Evolutionary conservation across 1,140 invertebrate genomes (phyloP).

Genomic region (Gonioctena quinquepunctata): DNA sequence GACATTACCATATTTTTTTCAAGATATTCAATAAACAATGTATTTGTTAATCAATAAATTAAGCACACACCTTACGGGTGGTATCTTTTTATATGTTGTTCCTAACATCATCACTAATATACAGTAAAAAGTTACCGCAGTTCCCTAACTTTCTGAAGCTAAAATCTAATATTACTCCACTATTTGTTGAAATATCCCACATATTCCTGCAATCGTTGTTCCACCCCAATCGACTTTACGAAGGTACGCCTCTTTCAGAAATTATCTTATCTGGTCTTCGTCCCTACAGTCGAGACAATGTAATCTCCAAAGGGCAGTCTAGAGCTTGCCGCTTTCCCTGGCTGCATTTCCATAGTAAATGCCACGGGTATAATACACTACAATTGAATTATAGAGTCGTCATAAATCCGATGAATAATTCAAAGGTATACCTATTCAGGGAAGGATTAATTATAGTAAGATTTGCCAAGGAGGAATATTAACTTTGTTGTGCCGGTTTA

Average conservation of each 20-base stretch:
- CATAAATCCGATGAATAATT: constrained; percentile 28
- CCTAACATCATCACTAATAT: no score
- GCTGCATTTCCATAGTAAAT: constrained; percentile 26
- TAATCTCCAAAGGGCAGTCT: constrained; percentile 25
- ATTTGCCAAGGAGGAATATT: constrained; percentile 16
- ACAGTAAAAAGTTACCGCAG: no score
- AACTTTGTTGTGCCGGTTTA: background rate
- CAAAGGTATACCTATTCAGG: constrained; percentile 22
- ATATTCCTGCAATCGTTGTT: background rate
- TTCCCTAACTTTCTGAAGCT: no score
- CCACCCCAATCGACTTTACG: background rate
- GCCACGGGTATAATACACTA: constrained; percentile 23
- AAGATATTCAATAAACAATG: no score
- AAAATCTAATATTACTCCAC: no score
- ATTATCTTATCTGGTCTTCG: constrained; percentile 18
- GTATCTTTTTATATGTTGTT: no score
- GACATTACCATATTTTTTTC: no score
- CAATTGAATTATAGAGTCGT: constrained; percentile 29
- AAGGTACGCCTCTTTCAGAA: background rate
- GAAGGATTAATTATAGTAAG: constrained; percentile 24
- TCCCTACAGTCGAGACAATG: constrained; percentile 15
- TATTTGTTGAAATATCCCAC: no score
- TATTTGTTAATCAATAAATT: no score
- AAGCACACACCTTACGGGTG: no score
- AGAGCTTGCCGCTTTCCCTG: background rate